Conservation (phyloP, 1,140 invertebrate genomes). For the Pseudomyrmex gracilis region DNA sequence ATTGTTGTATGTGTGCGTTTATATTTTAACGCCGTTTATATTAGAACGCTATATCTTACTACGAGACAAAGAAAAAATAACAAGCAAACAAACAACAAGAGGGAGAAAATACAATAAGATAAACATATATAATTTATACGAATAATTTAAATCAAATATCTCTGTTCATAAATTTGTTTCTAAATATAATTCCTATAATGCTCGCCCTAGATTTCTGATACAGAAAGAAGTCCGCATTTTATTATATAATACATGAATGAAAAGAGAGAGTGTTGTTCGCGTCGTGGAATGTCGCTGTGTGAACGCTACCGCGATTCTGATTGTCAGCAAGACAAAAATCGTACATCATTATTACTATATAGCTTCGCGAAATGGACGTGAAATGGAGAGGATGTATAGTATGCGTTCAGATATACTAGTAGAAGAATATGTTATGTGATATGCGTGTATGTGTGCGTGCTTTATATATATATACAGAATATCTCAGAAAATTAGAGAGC, state of each 20-base stretch:
- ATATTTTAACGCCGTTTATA: constrained; percentile 10
- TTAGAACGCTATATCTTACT: constrained; percentile 37
- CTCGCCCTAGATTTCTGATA: constrained; percentile 23
- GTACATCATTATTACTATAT: constrained; percentile 24
- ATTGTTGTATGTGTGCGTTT: not conserved
- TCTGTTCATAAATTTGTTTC: constrained; percentile 7
- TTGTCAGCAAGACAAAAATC: constrained; percentile 48
- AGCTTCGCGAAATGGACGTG: constrained; percentile 34
- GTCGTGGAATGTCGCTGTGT: constrained; percentile 44
- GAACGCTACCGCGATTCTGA: constrained; percentile 29
- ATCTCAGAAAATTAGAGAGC: constrained; percentile 19
- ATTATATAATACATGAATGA: constrained; percentile 1
- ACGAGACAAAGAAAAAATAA: constrained; percentile 14
- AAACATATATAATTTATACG: constrained; percentile 9
- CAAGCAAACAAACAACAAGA: constrained; percentile 29
- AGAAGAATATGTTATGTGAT: constrained; percentile 62
- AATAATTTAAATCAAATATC: constrained; percentile 37
- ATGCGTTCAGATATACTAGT: constrained; percentile 39
- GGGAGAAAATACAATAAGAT: constrained; percentile 22
- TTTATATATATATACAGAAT: constrained; percentile 63
- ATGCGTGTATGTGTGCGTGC: constrained; percentile 60
- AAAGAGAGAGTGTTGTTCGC: constrained; percentile 21
- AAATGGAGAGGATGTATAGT: constrained; percentile 43
- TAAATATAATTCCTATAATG: constrained; percentile 16
- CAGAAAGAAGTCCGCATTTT: constrained; percentile 11